Evolutionary conservation across 35 echinoderm and acorn worm species (phyloP), one percentile per base, ranked within the genome.

Genomic region (Acanthaster planci): DNA sequence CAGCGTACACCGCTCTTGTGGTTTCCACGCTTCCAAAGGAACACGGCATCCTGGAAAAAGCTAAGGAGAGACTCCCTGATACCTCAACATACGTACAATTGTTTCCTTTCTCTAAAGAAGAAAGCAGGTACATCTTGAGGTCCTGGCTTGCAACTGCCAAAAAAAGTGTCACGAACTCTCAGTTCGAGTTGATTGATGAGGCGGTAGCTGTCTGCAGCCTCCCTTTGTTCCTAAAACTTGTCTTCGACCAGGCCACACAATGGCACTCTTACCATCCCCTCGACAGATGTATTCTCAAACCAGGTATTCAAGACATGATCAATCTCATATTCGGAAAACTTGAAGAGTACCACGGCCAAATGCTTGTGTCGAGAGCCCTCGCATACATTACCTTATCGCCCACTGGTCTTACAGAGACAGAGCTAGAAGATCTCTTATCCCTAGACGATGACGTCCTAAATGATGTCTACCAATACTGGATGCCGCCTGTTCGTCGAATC

Each of bases 381-480:
- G 89, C 84, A 8, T 95, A 95, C 79, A 77, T 95, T 1, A 91
- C 93, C 9, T 80, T 86, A 40, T 81, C 80, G 15, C 83, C 76
- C 26, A 81, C 86, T 29, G 93, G 93, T 34, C 60, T 95, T 1
- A 90, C 93, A 3, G 93, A 91, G 53, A 78, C 52, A 30, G 93
- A 95, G 37, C 64, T 95, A 18, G 84, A 90, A 39, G 93, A 95
- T 76, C 67, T 95, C 30, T 79, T 95, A 0, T 95, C 93, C 14
- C 82, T 85, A 77, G 93, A 95, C 91, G 93, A 95, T 30, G 77
- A 84, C 47, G 89, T 88, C 6, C 76, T 95, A 18, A 87, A 91
- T 81, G 93, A 81, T 32, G 88, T 95, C 23, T 95, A 95, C 56
- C 93, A 95, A 38, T 95, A 85, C 56, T 95, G 93, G 93, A 80